Conservation (phyloP, 2,888 invertebrate genomes). For the Leistus spinibarbis region DNA sequence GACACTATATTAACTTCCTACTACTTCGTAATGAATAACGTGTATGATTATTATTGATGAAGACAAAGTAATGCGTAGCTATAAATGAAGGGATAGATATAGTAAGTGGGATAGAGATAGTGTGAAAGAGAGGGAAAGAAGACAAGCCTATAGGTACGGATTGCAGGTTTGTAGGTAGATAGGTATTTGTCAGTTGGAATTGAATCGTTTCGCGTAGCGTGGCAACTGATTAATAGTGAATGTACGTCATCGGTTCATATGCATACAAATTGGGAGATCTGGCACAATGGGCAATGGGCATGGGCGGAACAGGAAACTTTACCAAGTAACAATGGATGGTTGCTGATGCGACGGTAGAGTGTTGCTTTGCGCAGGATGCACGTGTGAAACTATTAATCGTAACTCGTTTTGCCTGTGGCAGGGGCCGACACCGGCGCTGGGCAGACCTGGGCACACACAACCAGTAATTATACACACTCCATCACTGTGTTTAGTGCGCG, state of each 20-base stretch:
- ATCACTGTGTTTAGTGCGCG: slow-evolving; percentile 52
- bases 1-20: too few species aligned
- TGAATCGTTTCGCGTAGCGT: slow-evolving; percentile 37
- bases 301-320: slow-evolving; percentile 40
- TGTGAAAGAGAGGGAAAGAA: neutral
- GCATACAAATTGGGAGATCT: slow-evolving; percentile 39
- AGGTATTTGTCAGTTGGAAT: slow-evolving; percentile 38
- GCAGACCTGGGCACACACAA: slow-evolving; percentile 45
- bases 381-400: slow-evolving; percentile 51
- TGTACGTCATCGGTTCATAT: slow-evolving; percentile 40
- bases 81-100: neutral
- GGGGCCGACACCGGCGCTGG: neutral
- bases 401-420: slow-evolving; percentile 48
- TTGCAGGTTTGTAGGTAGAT: slow-evolving; percentile 3
- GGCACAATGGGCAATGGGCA: slow-evolving; percentile 30
- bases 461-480: slow-evolving; percentile 52
- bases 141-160: neutral
- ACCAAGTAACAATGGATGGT: slow-evolving; percentile 19
- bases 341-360: neutral
- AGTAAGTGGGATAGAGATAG: neutral
- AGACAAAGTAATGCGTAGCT: neutral
- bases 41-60: neutral
- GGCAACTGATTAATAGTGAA: slow-evolving; percentile 36
- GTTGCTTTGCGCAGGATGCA: slow-evolving; percentile 43
- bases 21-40: neutral